Percentiles rank a stretch among this genome's conserved stretches.
Conservation (phyloP, 2,113 vertebrate genomes). For the Lates calcarifer region DNA sequence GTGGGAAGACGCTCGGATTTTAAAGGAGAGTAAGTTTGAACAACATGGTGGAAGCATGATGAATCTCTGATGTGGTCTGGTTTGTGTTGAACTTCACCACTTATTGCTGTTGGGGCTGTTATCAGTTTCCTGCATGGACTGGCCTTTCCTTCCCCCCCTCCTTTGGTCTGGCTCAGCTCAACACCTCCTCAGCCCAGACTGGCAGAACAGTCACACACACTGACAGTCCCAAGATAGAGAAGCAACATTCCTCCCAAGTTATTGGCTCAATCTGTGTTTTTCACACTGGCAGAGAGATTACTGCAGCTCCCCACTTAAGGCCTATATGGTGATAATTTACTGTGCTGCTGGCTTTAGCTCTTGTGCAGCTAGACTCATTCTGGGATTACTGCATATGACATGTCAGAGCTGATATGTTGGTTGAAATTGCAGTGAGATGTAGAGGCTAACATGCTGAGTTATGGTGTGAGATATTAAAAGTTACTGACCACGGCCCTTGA, state of each 20-base stretch:
- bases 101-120: conserved; percentile 55
- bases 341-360: not conserved
- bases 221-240: conserved; percentile 34
- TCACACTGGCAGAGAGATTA: conserved; percentile 25
- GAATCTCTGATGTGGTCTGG: conserved; percentile 50
- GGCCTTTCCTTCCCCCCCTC: conserved; percentile 79
- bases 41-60: conserved; percentile 14
- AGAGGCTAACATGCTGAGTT: not conserved
- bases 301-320: not conserved
- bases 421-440: not conserved
- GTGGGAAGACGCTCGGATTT: not conserved
- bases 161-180: conserved; percentile 63
- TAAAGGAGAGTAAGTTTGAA: not conserved
- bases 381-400: not conserved
- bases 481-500: conserved; percentile 28
- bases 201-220: conserved; percentile 32
- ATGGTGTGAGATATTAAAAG: conserved; percentile 16
- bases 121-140: conserved; percentile 81
- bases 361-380: not conserved
- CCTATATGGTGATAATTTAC: not conserved
- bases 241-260: conserved; percentile 55
- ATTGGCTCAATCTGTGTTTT: conserved; percentile 28
- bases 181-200: conserved; percentile 65
- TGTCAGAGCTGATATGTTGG: not conserved
- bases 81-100: conserved; percentile 58